phyloP scores from a whole-genome alignment of 2,797 vertebrate genomes.

The Coilia nasus region DNA sequence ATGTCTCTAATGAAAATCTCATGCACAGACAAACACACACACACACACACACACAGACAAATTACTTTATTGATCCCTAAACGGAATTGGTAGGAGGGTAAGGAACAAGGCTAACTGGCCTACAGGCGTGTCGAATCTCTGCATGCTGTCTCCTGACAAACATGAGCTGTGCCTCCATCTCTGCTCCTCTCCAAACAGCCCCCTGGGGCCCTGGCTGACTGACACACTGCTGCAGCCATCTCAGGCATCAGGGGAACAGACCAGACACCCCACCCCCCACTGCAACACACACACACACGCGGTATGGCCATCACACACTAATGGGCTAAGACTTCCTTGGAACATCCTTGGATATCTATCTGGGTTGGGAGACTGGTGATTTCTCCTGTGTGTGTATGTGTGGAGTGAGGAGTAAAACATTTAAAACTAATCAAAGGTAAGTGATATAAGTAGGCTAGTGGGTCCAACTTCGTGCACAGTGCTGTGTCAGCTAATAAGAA shows the following conservation, averaged over 20 bases:
- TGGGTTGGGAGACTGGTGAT: not conserved
- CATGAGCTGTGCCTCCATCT: not conserved
- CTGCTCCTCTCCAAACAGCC: constrained; percentile 46
- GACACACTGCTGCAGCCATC: constrained; percentile 63
- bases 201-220: constrained; percentile 51
- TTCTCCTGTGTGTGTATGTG: not conserved
- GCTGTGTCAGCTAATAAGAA: not conserved
- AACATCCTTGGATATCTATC: constrained; percentile 2
- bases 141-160: not conserved
- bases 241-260: constrained; percentile 38
- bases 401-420: not conserved
- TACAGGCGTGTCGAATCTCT: constrained; percentile 12
- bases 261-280: not conserved
- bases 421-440: not conserved
- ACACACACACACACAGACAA: too few species aligned
- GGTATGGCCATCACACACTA: constrained; percentile 34
- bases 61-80: too few species aligned
- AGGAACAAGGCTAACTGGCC: too few species aligned
- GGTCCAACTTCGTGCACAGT: not conserved
- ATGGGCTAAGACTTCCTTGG: constrained; percentile 39
- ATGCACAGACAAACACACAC: too few species aligned
- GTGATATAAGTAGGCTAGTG: not conserved
- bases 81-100: too few species aligned
- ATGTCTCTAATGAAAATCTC: too few species aligned
- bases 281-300: not conserved